Conservation (phyloP, 2,797 vertebrate species). For the Lateolabrax maculatus region DNA sequence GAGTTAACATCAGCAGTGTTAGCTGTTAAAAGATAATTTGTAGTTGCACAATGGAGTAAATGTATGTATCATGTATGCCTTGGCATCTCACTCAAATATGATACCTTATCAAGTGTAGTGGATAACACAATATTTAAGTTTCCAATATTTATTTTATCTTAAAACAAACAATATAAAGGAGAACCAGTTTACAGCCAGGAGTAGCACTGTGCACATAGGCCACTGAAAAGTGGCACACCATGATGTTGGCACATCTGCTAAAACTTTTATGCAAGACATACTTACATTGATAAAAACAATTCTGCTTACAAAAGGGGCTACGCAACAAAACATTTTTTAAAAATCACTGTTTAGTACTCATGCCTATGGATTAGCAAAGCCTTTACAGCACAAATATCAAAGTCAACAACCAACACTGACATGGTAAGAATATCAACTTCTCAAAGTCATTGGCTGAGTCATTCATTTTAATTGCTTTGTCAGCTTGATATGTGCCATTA, state of each 20-base stretch:
- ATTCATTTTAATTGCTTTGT: constrained; percentile 38
- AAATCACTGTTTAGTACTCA: not conserved
- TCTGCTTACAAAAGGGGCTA: constrained; percentile 31
- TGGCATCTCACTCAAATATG: not conserved
- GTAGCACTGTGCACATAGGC: constrained; percentile 39
- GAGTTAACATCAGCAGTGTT: not conserved
- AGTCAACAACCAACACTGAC: constrained; percentile 29
- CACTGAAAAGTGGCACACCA: constrained; percentile 48
- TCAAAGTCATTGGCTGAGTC: constrained; percentile 17
- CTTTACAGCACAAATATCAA: constrained; percentile 39
- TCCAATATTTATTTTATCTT: constrained; percentile 50
- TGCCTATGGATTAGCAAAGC: constrained; percentile 42
- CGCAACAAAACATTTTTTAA: constrained; percentile 9
- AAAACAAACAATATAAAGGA: constrained; percentile 67
- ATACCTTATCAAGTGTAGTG: not conserved
- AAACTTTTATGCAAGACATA: constrained; percentile 49
- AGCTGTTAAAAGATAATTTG: not conserved
- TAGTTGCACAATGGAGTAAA: not conserved
- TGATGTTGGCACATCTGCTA: constrained; percentile 44
- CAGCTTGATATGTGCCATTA: constrained; percentile 44
- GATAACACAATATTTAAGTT: constrained; percentile 4
- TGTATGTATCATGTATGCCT: not conserved
- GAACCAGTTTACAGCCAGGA: constrained; percentile 47
- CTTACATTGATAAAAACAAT: constrained; percentile 57
- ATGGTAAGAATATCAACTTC: constrained; percentile 18